Evolutionary conservation across 1,140 invertebrate genomes (phyloP).

Genomic region (Scylla paramamosain): DNA sequence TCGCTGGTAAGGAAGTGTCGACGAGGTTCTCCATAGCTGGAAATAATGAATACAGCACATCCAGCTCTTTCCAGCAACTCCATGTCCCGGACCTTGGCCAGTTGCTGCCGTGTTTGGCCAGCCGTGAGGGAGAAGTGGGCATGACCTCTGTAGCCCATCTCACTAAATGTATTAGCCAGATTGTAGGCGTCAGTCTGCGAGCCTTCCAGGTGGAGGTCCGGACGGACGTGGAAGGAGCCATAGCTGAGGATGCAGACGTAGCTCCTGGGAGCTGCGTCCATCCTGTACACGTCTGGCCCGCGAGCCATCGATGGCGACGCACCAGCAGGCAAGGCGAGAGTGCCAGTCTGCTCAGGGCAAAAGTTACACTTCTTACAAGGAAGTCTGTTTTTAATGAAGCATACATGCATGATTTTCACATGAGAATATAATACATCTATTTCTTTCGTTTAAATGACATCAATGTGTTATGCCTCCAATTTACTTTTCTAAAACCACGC

Average conservation of each 20-base stretch:
- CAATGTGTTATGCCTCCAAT: too few relatives aligned
- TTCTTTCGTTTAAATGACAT: too few relatives aligned
- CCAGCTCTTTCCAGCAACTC: conserved; percentile 41
- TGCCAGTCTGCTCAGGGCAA: neutral
- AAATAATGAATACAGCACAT: conserved; percentile 52
- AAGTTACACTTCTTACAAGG: neutral
- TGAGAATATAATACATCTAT: too few relatives aligned
- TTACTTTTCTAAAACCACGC: too few relatives aligned
- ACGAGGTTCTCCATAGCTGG: conserved; percentile 40
- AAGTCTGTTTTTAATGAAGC: too few relatives aligned
- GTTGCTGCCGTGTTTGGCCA: conserved; percentile 38
- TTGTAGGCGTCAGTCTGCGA: conserved; percentile 35
- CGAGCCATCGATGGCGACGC: neutral
- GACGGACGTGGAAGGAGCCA: conserved; percentile 48
- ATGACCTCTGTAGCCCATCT: conserved; percentile 62
- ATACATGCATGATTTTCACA: too few relatives aligned
- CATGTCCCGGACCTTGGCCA: conserved; percentile 53
- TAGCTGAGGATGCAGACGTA: conserved; percentile 66
- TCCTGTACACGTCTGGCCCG: conserved; percentile 29
- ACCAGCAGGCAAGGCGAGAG: neutral
- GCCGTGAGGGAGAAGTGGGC: conserved; percentile 55
- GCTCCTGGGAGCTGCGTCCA: conserved; percentile 17
- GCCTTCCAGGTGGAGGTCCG: conserved; percentile 44
- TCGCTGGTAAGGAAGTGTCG: conserved; percentile 61
- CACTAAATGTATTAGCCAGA: conserved; percentile 53